These are phyloP conservation scores for Drosophila affinis DNA, from an alignment of 2,888 invertebrate species.

Conservation along the genomic window DNA sequence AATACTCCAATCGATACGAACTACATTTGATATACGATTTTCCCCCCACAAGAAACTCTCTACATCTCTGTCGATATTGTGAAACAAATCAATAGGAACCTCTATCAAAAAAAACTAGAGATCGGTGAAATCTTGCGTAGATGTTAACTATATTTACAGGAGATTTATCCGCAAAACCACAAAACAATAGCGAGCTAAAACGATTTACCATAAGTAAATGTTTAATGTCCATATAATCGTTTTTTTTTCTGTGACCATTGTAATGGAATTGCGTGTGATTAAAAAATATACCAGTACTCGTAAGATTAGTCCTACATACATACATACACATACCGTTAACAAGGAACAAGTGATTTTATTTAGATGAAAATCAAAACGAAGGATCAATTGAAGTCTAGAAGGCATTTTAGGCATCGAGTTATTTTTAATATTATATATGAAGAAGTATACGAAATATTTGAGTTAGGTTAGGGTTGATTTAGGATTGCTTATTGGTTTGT, in stretches of 20 bases:
- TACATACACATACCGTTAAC: not conserved
- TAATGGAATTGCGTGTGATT: conserved; percentile 17
- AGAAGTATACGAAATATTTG: not conserved
- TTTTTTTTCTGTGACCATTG: conserved; percentile 14
- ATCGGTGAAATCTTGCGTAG: conserved; percentile 23
- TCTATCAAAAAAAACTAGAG: not conserved
- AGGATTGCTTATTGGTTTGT: not conserved
- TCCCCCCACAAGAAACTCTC: not conserved
- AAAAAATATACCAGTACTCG: not conserved
- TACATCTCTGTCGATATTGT: not conserved
- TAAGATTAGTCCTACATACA: not conserved
- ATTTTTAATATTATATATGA: not conserved
- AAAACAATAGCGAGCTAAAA: not conserved
- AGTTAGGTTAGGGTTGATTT: not conserved
- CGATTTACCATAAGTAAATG: not conserved
- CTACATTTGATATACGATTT: not conserved
- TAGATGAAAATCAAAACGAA: not conserved
- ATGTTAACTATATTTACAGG: not conserved
- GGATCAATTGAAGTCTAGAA: not conserved
- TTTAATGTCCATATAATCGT: conserved; percentile 17
- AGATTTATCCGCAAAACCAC: not conserved
- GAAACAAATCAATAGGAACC: not conserved
- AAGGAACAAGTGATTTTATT: not conserved
- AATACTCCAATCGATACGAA: no score
- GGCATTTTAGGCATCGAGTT: not conserved